Percentiles rank a stretch among this genome's conserved stretches.
Conservation (phyloP, 2,888 invertebrate genomes). For the Sphaerophoria rueppellii region DNA sequence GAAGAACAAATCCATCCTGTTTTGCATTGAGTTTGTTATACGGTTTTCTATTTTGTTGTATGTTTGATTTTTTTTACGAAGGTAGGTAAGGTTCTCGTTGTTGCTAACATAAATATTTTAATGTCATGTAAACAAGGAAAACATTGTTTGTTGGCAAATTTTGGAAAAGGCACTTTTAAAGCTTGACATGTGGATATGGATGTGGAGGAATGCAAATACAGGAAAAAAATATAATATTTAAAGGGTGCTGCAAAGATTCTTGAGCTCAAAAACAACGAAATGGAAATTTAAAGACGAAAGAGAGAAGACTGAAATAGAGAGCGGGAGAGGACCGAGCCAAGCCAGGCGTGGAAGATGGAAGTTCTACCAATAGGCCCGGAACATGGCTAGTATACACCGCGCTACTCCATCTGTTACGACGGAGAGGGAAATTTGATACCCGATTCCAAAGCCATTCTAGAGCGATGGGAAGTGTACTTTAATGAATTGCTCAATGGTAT, state of each 20-base stretch:
- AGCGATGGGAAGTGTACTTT: too few relatives aligned
- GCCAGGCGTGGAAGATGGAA: too few relatives aligned
- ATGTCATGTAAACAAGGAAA: conserved; percentile 20
- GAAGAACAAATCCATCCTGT: conserved; percentile 28
- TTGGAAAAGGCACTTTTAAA: not conserved
- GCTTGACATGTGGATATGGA: not conserved
- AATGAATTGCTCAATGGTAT: too few relatives aligned
- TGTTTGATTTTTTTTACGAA: not conserved
- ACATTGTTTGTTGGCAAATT: conserved; percentile 28
- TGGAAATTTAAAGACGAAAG: too few relatives aligned
- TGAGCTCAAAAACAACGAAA: too few relatives aligned
- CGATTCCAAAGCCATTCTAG: too few relatives aligned
- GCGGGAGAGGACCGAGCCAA: too few relatives aligned
- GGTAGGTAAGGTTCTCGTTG: not conserved
- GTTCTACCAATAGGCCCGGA: too few relatives aligned
- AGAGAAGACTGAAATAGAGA: too few relatives aligned
- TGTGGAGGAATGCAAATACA: not conserved
- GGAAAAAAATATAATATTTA: not conserved
- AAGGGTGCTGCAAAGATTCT: not conserved
- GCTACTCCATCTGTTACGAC: too few relatives aligned
- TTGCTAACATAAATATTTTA: conserved; percentile 17
- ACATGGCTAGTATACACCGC: too few relatives aligned
- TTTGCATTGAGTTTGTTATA: conserved; percentile 20
- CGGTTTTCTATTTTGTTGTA: not conserved
- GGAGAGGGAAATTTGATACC: too few relatives aligned